A percentile compares a stretch with the other conserved stretches of the same genome.
These are phyloP conservation scores for Phrynosoma blainvillii DNA, from an alignment of 2,113 vertebrate genomes.

Conservation along the genomic window DNA sequence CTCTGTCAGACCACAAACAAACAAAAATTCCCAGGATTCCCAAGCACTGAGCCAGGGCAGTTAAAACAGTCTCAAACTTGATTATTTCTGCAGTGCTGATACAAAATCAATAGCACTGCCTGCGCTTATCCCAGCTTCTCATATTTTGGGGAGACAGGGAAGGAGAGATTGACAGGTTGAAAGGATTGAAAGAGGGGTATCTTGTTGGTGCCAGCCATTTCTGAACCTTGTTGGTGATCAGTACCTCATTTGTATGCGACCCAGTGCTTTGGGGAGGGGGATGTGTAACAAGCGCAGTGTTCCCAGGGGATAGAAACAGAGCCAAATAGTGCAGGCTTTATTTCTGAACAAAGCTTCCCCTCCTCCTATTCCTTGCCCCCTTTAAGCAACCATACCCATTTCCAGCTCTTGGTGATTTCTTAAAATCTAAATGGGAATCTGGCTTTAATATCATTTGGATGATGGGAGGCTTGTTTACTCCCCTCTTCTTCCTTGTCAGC, in stretches of 20 bases:
- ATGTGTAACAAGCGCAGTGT: constrained; percentile 5
- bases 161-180: background rate
- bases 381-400: background rate
- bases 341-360: constrained; percentile 2
- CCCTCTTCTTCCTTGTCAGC: background rate
- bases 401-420: background rate
- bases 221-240: background rate
- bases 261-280: background rate
- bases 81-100: no score
- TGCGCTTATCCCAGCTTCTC: background rate
- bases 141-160: background rate
- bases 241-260: constrained; percentile 16
- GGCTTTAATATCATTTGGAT: background rate
- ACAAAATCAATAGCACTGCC: background rate
- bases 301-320: background rate
- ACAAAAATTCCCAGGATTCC: no score
- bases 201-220: background rate
- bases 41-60: no score
- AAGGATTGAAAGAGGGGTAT: background rate
- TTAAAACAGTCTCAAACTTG: no score
- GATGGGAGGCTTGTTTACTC: background rate
- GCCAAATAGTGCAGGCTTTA: constrained; percentile 1
- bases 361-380: background rate
- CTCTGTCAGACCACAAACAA: no score
- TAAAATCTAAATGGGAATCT: background rate